Percentiles rank a stretch among this genome's conserved stretches.
phyloP scores from a whole-genome alignment of 2,797 vertebrate genomes.

The Alcedo quadribrachys region DNA sequence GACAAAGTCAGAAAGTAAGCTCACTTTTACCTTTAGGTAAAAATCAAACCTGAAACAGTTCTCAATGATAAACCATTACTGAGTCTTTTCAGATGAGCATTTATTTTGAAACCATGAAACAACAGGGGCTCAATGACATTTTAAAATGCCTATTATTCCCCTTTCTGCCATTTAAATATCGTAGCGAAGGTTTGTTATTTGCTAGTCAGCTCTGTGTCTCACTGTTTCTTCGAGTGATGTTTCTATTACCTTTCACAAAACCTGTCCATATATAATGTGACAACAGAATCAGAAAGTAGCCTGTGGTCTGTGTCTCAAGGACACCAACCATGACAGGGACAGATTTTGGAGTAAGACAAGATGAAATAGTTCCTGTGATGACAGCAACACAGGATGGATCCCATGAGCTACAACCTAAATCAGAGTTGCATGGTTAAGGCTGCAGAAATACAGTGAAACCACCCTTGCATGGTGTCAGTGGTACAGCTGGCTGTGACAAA shows the following conservation, averaged over 20 bases:
- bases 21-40: not conserved
- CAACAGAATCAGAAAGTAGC: not conserved
- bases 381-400: not conserved
- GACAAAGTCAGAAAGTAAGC: not conserved
- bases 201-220: not conserved
- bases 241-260: not conserved
- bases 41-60: not conserved
- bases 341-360: not conserved
- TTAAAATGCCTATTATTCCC: not conserved
- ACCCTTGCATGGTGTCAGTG: not conserved
- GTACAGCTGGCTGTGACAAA: not conserved
- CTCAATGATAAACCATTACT: not conserved
- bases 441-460: not conserved
- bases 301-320: accelerated
- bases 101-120: not conserved
- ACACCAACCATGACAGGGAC: not conserved
- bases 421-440: not conserved
- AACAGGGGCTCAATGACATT: not conserved
- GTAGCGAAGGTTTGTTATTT: not conserved
- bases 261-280: not conserved
- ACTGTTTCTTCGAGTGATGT: not conserved
- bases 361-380: not conserved
- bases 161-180: too few relatives aligned
- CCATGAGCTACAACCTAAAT: not conserved
- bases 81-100: not conserved